These are phyloP conservation scores for Netelia fuscicornis DNA, from an alignment of 2,888 invertebrate species.

Conservation along the genomic window DNA sequence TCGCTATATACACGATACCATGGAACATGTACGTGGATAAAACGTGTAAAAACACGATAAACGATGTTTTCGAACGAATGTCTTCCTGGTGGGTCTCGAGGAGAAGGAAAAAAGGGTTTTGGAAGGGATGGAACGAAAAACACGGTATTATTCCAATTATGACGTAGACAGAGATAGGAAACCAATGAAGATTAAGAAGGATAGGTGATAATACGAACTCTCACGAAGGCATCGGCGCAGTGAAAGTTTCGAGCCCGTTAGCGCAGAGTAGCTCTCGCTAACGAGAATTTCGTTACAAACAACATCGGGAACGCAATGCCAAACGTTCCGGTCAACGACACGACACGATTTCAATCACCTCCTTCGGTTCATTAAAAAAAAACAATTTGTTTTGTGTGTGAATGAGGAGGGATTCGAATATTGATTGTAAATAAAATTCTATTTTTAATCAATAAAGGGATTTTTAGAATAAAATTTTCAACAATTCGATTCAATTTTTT, in stretches of 20 bases:
- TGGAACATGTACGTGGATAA: neutral
- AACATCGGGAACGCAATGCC: slow-evolving; percentile 48
- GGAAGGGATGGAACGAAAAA: slow-evolving; percentile 20
- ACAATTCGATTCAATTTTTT: too few relatives aligned
- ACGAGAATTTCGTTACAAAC: slow-evolving; percentile 59
- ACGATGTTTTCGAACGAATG: neutral
- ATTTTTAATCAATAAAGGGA: neutral
- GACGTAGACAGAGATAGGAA: slow-evolving; percentile 56
- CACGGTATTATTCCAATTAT: slow-evolving; percentile 54
- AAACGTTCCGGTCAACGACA: slow-evolving; percentile 65
- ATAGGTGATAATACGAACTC: slow-evolving; percentile 55
- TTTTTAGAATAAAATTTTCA: neutral
- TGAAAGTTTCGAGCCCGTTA: slow-evolving; percentile 59
- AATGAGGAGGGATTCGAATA: neutral
- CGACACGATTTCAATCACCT: slow-evolving; percentile 59
- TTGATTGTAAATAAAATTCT: neutral
- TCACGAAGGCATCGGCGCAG: slow-evolving; percentile 30
- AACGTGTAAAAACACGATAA: neutral
- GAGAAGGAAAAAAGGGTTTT: neutral
- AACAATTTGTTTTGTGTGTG: neutral
- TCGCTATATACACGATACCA: neutral
- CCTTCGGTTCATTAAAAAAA: neutral
- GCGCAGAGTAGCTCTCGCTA: slow-evolving; percentile 34
- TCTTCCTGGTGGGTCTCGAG: neutral
- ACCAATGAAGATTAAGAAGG: slow-evolving; percentile 64